phyloP scores from a whole-genome alignment of 2,888 invertebrate genomes.

The Atethmia centrago region DNA sequence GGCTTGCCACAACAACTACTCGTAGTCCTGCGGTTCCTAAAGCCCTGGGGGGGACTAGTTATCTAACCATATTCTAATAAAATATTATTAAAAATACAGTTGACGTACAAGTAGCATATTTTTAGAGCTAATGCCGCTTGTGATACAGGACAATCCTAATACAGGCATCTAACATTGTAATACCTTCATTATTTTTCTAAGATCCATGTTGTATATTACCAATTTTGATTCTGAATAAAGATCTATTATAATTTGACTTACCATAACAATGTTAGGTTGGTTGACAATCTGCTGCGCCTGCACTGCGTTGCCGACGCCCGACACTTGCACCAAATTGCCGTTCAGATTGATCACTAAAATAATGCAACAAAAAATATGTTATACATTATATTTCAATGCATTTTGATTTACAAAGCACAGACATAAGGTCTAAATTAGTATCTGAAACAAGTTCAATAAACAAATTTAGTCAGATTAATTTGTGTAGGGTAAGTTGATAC shows the following conservation, averaged over 20 bases:
- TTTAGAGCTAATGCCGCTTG: not conserved
- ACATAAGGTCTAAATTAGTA: not conserved
- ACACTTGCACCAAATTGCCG: slow-evolving; percentile 94
- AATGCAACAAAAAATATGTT: not conserved
- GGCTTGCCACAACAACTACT: not conserved
- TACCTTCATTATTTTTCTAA: too few species aligned
- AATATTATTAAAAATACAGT: too few species aligned
- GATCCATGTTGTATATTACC: too few species aligned
- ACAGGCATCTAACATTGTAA: too few species aligned
- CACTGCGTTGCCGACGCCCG: slow-evolving; percentile 84
- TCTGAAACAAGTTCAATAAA: not conserved
- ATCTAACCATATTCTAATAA: not conserved
- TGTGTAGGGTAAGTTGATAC: not conserved
- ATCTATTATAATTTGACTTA: slow-evolving; percentile 77
- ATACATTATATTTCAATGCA: not conserved
- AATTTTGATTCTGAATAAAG: not conserved
- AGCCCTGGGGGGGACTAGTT: too few species aligned
- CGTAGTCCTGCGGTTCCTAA: not conserved
- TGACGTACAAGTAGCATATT: too few species aligned
- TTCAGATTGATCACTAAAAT: slow-evolving; percentile 93
- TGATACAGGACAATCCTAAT: too few species aligned
- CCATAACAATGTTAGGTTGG: slow-evolving; percentile 94
- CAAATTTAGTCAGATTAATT: not conserved
- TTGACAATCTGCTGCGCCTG: slow-evolving; percentile 90
- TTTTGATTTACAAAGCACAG: not conserved